Conservation (phyloP, 2,888 invertebrate genomes). For the Volucella inanis region DNA sequence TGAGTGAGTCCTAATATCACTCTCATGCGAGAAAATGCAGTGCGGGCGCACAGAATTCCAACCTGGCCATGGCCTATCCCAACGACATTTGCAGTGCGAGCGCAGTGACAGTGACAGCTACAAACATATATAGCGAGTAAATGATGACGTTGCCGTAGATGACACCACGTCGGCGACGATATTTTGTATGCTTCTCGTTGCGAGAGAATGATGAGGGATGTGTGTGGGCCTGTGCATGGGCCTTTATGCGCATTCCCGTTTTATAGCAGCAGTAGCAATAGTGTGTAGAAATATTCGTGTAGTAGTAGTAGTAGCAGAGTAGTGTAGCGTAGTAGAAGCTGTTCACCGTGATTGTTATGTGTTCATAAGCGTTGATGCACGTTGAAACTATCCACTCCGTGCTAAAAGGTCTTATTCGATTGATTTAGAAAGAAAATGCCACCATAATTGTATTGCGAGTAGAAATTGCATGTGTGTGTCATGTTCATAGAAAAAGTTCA, state of each 20-base stretch:
- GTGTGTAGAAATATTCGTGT: not conserved
- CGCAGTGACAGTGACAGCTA: conserved; percentile 22
- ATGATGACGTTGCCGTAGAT: conserved; percentile 18
- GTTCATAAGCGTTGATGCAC: conserved; percentile 9
- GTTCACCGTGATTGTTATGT: not conserved
- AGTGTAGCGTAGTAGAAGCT: not conserved
- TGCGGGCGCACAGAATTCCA: conserved; percentile 59
- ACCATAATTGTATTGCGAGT: too few relatives aligned
- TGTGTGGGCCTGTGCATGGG: conserved; percentile 56
- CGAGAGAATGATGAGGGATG: conserved; percentile 22
- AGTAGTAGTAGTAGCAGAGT: conserved; percentile 3
- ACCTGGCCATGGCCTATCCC: conserved; percentile 67
- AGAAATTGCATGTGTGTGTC: not conserved
- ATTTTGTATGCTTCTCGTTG: conserved; percentile 29
- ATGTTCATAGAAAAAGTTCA: not conserved
- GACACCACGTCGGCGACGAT: too few relatives aligned
- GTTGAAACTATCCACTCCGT: conserved; percentile 12
- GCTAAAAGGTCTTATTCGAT: not conserved
- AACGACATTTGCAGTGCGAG: conserved; percentile 65
- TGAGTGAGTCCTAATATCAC: conserved; percentile 39
- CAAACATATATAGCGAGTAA: too few relatives aligned
- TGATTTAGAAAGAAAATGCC: not conserved
- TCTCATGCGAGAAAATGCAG: conserved; percentile 73
- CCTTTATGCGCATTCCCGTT: conserved; percentile 61
- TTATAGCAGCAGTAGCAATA: conserved; percentile 12